Base-by-base conservation (phyloP, 2,888 invertebrate species). In the Andrena trimmerana region DNA sequence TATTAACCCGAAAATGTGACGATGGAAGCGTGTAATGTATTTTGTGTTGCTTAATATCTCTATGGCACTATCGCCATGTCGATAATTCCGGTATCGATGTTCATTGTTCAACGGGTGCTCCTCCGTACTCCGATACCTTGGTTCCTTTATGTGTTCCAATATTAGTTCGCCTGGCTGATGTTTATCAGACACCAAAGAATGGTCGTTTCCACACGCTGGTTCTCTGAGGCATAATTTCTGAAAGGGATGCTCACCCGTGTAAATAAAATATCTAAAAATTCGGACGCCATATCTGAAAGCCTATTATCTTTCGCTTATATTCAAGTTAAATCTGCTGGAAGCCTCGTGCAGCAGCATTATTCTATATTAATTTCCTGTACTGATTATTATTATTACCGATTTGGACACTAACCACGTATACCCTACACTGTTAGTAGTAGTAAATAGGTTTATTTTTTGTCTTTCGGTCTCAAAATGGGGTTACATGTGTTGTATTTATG, bases 1-100 rank as follows among this genome's bases (percentile, higher is more conserved):
- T 50, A n/a, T 60, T 29, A 16, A 70, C 70, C 70, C 7, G 8
- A 59, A 59, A 13, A 48, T 57, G 13, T 6, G 27, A 16, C 20
- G 54, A 62, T 0, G 10, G 4, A 7, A 4, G 20, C 16, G 36
- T 10, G 24, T 48, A 48, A 31, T 59, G 16, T 10, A 24, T 42
- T 33, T n/a, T 31, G 33, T n/a, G 24, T 48, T 54, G 27, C 31
- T 65, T 36, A 13, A 52, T 52, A 16, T 62, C n/a, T 8, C 1
- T 20, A 2, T 10, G 62, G 29, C 66, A 36, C n/a, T 8, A 7
- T 1, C 8, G 42, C 31, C 42, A 2, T 54, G 52, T 60, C 80
- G 81, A 80, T 81, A 81, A 73, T 60, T 80, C 50, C 50, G 50
- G 69, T 59, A 73, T 80, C 73, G 81, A 65, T 65, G 66, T 81